These are phyloP conservation scores for Spialia ferax DNA, from an alignment of 2,888 invertebrate species.

Conservation along the genomic window DNA sequence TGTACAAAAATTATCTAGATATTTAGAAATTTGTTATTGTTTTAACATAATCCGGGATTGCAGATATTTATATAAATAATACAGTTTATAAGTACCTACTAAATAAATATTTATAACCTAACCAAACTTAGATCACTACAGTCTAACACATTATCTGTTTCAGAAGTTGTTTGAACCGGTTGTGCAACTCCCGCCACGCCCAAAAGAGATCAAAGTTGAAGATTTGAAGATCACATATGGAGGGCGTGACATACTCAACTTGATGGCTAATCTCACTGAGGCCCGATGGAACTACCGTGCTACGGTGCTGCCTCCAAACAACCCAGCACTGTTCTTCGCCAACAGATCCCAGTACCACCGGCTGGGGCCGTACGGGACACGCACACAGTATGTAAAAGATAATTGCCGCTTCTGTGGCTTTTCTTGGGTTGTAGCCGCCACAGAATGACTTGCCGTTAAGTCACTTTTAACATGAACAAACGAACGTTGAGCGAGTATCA, in stretches of 20 bases:
- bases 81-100: too few species aligned
- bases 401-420: slow-evolving; percentile 83
- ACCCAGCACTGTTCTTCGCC: slow-evolving; percentile 86
- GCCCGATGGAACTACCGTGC: slow-evolving; percentile 85
- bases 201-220: slow-evolving; percentile 67
- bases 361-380: slow-evolving; percentile 83
- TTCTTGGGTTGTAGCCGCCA: slow-evolving; percentile 80
- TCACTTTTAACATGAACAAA: slow-evolving; percentile 72
- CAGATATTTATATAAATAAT: not conserved
- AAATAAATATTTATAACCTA: too few species aligned
- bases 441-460: slow-evolving; percentile 70
- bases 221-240: slow-evolving; percentile 79
- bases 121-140: not conserved
- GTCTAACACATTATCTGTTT: slow-evolving; percentile 49
- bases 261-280: slow-evolving; percentile 84
- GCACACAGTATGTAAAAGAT: slow-evolving; percentile 86
- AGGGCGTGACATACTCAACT: slow-evolving; percentile 87
- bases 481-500: slow-evolving; percentile 65
- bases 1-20: not conserved
- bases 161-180: slow-evolving; percentile 81
- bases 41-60: not conserved
- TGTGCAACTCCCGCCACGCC: slow-evolving; percentile 78
- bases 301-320: slow-evolving; percentile 85
- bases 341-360: slow-evolving; percentile 88
- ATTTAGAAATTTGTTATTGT: too few species aligned